phyloP scores from a whole-genome alignment of 2,888 invertebrate genomes.

The Sisyra terminalis region DNA sequence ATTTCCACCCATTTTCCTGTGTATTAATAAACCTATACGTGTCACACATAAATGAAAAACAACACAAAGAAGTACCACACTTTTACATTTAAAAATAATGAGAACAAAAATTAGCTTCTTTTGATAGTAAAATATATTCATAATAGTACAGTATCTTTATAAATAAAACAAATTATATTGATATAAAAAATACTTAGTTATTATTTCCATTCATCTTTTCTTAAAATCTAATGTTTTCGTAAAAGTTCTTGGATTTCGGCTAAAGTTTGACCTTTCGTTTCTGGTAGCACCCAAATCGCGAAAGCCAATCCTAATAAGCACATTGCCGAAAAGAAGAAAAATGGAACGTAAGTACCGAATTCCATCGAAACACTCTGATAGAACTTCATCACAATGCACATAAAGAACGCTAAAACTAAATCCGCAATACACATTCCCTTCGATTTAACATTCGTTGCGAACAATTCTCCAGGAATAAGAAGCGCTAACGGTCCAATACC shows the following conservation, averaged over 20 bases:
- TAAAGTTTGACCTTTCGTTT: slow-evolving; percentile 46
- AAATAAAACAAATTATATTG: no score
- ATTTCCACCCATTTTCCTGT: no score
- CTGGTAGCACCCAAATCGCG: slow-evolving; percentile 36
- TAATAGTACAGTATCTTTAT: no score
- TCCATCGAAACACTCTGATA: slow-evolving; percentile 28
- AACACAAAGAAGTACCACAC: no score
- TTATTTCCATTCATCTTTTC: no score
- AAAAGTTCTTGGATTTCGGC: slow-evolving; percentile 33
- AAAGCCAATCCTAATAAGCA: slow-evolving; percentile 29
- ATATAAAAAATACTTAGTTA: no score
- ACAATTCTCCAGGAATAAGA: slow-evolving; percentile 27
- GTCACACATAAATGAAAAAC: no score
- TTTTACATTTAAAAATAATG: no score
- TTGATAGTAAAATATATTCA: no score
- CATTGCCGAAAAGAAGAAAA: slow-evolving; percentile 37
- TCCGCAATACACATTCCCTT: slow-evolving; percentile 29
- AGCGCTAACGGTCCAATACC: slow-evolving; percentile 28
- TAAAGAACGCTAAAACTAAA: slow-evolving; percentile 24
- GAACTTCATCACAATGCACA: slow-evolving; percentile 23
- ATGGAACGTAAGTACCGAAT: slow-evolving; percentile 37
- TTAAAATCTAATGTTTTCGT: no score
- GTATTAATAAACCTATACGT: no score
- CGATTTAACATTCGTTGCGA: slow-evolving; percentile 29
- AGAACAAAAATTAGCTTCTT: no score